Conservation (phyloP, 2,113 vertebrate species). For the Murina feae region DNA sequence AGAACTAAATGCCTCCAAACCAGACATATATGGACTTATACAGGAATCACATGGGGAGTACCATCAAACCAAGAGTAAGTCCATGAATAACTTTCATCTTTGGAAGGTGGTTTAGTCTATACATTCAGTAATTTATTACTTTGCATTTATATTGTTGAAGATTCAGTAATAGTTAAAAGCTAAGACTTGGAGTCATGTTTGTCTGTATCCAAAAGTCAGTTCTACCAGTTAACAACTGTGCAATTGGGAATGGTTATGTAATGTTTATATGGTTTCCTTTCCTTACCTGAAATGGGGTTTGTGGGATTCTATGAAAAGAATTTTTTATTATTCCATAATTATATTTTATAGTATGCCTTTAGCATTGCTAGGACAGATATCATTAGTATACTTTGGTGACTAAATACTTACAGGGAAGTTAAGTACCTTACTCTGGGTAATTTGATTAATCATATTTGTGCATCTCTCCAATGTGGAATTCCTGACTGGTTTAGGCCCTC, state of each 20-base stretch:
- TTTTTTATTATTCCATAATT: neutral
- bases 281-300: neutral
- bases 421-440: neutral
- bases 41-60: neutral
- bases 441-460: neutral
- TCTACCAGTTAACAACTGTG: neutral
- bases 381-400: neutral
- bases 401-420: neutral
- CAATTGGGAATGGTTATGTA: neutral
- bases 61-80: neutral
- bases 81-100: neutral
- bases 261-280: neutral
- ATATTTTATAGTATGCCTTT: conserved; percentile 9
- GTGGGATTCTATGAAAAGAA: neutral
- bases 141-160: neutral
- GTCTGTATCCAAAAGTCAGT: neutral
- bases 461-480: neutral
- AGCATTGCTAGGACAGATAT: neutral
- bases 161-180: neutral
- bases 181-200: neutral
- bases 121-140: neutral
- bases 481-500: no score
- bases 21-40: rapidly evolving
- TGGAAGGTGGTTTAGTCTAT: neutral
- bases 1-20: neutral